Conservation (phyloP, 2,797 vertebrate genomes). For the Chaetophractus vellerosus region DNA sequence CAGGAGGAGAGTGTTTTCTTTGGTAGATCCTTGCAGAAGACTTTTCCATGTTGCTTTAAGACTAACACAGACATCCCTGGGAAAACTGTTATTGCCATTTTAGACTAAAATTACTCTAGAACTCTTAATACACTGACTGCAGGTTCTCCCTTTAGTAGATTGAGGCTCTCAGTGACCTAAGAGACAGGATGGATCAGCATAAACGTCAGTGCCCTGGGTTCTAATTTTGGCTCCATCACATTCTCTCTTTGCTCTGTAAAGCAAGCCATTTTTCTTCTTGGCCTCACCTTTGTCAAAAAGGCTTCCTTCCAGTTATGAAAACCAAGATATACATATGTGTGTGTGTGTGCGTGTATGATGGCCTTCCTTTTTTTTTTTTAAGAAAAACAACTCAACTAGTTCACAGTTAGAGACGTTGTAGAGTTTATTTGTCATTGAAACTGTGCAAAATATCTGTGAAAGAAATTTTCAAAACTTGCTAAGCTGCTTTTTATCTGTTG, state of each 20-base stretch:
- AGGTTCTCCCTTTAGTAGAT: neutral
- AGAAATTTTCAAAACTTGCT: neutral
- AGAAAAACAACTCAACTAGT: neutral
- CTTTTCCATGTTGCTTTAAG: neutral
- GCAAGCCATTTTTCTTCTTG: neutral
- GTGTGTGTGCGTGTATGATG: neutral
- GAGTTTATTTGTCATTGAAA: neutral
- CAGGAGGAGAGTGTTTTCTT: neutral
- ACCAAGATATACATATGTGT: neutral
- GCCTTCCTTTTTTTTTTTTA: neutral
- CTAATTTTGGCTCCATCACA: neutral
- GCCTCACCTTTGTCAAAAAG: neutral
- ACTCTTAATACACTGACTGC: neutral
- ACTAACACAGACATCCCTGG: neutral
- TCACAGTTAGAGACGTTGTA: neutral
- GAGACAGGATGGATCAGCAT: neutral
- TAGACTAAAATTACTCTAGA: neutral
- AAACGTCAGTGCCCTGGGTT: neutral
- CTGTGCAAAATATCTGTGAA: neutral
- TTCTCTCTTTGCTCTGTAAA: neutral
- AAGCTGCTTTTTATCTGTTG: no score
- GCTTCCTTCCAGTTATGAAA: neutral
- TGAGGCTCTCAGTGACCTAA: neutral
- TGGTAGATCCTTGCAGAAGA: neutral
- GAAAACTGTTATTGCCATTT: neutral